Conservation (phyloP, 2,797 vertebrate genomes). For the Pagetopsis macropterus region DNA sequence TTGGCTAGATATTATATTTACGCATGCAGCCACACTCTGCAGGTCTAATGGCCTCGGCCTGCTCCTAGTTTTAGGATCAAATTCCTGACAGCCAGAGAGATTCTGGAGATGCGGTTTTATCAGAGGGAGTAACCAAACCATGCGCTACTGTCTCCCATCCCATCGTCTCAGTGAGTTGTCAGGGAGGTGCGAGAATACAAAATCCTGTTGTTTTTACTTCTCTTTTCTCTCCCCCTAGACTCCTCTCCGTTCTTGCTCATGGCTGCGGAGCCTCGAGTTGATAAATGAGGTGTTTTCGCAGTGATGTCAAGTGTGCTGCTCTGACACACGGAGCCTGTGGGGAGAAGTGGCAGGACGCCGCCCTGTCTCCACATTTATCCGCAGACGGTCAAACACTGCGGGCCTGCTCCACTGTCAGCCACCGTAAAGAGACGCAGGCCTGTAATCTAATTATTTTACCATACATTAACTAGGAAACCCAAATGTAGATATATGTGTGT, state of each 20-base stretch:
- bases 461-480: neutral
- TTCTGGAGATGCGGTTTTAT: constrained; percentile 39
- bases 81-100: constrained; percentile 3
- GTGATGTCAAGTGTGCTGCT: constrained; percentile 77
- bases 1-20: neutral
- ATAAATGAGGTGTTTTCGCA: constrained; percentile 83
- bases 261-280: constrained; percentile 57
- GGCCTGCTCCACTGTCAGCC: constrained; percentile 27
- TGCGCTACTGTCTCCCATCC: constrained; percentile 66
- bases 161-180: constrained; percentile 51
- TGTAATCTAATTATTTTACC: constrained; percentile 48
- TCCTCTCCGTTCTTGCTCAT: neutral
- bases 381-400: constrained; percentile 50
- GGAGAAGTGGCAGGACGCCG: constrained; percentile 79
- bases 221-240: neutral
- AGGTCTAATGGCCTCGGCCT: neutral
- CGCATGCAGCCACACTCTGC: neutral
- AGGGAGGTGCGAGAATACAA: constrained; percentile 68
- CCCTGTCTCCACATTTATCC: constrained; percentile 77
- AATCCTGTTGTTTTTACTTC: constrained; percentile 57
- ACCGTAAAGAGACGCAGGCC: constrained; percentile 39
- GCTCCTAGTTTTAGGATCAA: neutral
- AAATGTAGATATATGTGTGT: neutral
- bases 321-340: constrained; percentile 73
- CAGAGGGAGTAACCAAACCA: constrained; percentile 58